Conservation (phyloP, 2,113 vertebrate genomes). For the Ibidorhyncha struthersii region DNA sequence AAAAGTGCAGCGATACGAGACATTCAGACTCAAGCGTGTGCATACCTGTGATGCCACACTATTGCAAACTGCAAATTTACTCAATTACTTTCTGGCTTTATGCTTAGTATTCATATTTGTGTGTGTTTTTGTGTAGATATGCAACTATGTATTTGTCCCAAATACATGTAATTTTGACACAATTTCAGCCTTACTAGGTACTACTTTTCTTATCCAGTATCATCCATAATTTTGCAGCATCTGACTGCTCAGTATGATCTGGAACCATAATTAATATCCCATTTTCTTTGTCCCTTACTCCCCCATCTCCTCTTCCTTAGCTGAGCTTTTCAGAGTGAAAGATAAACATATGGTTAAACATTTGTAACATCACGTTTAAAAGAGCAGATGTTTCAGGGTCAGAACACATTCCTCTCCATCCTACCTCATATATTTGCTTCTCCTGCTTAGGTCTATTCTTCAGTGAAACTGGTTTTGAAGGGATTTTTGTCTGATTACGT, state of each 20-base stretch:
- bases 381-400: slow-evolving; percentile 32
- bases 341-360: slow-evolving; percentile 21
- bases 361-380: not conserved
- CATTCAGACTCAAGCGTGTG: not conserved
- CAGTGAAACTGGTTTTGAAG: not conserved
- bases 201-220: not conserved
- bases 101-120: not conserved
- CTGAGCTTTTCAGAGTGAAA: not conserved
- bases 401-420: slow-evolving; percentile 9
- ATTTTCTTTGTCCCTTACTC: not conserved
- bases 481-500: not conserved
- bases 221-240: not conserved
- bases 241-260: not conserved
- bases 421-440: slow-evolving; percentile 35
- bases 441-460: not conserved
- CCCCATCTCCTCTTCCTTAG: not conserved
- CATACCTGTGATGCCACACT: not conserved
- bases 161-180: not conserved
- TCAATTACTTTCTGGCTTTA: not conserved
- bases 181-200: not conserved
- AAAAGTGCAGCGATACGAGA: not conserved
- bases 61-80: not conserved
- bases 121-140: not conserved
- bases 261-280: not conserved
- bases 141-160: not conserved